Evolutionary conservation across 2,113 vertebrate species (phyloP), one percentile per base, ranked within the genome.

Genomic region (Limanda limanda): DNA sequence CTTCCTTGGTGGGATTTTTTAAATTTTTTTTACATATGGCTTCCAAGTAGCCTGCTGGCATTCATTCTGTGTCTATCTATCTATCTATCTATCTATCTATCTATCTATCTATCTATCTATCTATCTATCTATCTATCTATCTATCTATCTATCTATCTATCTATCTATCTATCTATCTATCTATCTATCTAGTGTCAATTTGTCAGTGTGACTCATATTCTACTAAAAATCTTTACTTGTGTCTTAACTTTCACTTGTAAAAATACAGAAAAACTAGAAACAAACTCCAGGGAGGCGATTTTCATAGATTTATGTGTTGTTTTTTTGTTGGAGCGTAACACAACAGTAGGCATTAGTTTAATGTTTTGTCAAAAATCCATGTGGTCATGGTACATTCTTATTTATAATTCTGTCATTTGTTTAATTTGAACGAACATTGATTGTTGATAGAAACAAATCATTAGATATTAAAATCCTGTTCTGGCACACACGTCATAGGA

Each of bases 21-120:
- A 52, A 5, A 1, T 14, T 1, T 48, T 48, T 20, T 80, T 68
- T 56, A 80, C 60, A 74, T 85, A 88, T 85, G 74, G 74, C 84
- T 86, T 84, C 59, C 77, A 72, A 71, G 68, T 64, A 74, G 63
- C 77, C 61, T 86, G 59, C 69, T 84, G 71, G 70, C 24, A 79
- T 81, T 81, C 76, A 80, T 71, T 74, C 54, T 79, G 17, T 72
- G 31, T 47, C 45, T 15, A n/a, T n/a, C 31, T 27, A 3, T 27
- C 25, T 27, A 3, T 27, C 25, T 3, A 0, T 27, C 3, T 27
- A 3, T 27, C 25, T 27, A 3, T 27, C 25, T 27, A 3, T 25
- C 25, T 25, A 1, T 25, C 25, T 25, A 1, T 25, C 25, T 25
- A 1, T 25, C 25, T 25, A 1, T 25, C 25, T 25, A 1, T 25